phyloP scores from a whole-genome alignment of 2,113 vertebrate species.

The Osmerus eperlanus region DNA sequence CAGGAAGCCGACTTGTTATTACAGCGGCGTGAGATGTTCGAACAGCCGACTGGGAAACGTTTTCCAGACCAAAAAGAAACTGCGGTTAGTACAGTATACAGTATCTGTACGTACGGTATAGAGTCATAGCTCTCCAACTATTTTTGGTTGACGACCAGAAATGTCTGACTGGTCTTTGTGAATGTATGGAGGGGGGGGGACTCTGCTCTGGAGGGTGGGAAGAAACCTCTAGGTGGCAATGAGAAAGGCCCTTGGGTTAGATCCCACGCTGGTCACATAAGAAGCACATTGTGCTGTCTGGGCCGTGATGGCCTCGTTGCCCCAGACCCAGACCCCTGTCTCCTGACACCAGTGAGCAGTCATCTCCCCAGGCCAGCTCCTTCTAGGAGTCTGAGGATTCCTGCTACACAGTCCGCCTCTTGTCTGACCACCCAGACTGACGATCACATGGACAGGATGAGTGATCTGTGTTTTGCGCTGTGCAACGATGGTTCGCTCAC shows the following conservation, averaged over 20 bases:
- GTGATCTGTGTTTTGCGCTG: too few species aligned
- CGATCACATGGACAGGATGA: background rate
- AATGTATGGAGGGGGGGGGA: background rate
- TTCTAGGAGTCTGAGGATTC: background rate
- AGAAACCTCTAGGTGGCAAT: constrained; percentile 30
- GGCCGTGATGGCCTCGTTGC: constrained; percentile 21
- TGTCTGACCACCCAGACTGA: background rate
- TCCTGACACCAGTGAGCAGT: constrained; percentile 32
- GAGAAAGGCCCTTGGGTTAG: constrained; percentile 58
- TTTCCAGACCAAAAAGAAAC: background rate
- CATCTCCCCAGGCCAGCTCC: constrained; percentile 5
- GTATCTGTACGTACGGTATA: too few species aligned
- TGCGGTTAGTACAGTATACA: too few species aligned
- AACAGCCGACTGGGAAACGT: constrained; percentile 21
- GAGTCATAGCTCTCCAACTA: background rate
- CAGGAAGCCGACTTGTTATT: constrained; percentile 44
- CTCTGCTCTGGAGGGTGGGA: constrained; percentile 33
- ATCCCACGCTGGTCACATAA: constrained; percentile 61
- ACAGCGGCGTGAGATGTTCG: constrained; percentile 34
- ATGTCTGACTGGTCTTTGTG: background rate
- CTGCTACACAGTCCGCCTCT: background rate
- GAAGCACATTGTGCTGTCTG: constrained; percentile 54
- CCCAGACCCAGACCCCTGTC: background rate
- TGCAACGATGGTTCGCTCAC: too few species aligned
- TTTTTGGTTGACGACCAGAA: background rate